Percentiles rank a stretch among this genome's conserved stretches.
phyloP scores from a whole-genome alignment of 2,888 invertebrate species.

The Platycheirus rosarum region DNA sequence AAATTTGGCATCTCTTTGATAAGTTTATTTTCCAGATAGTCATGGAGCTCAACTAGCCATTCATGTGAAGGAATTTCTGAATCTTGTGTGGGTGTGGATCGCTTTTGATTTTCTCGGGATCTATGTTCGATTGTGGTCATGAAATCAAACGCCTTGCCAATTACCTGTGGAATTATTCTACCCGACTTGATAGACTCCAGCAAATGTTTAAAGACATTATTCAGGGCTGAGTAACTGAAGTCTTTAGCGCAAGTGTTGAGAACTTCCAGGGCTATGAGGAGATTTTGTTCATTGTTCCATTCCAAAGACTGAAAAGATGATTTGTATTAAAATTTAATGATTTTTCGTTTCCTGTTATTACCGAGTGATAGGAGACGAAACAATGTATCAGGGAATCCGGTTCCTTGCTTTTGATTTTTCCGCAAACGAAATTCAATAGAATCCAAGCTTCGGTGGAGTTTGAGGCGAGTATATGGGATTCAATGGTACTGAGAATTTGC shows the following conservation, averaged over 20 bases:
- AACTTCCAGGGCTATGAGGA: slow-evolving; percentile 80
- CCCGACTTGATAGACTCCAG: slow-evolving; percentile 78
- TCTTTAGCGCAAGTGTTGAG: slow-evolving; percentile 78
- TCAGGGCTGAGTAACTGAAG: slow-evolving; percentile 80
- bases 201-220: slow-evolving; percentile 79
- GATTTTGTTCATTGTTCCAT: slow-evolving; percentile 81
- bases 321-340: not conserved
- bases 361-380: slow-evolving; percentile 78
- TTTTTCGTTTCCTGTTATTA: slow-evolving; percentile 43
- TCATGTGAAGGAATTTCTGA: slow-evolving; percentile 54
- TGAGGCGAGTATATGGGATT: slow-evolving; percentile 80
- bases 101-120: slow-evolving; percentile 74
- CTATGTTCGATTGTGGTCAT: slow-evolving; percentile 78
- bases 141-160: slow-evolving; percentile 80
- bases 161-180: slow-evolving; percentile 78
- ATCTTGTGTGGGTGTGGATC: slow-evolving; percentile 49
- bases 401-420: slow-evolving; percentile 79
- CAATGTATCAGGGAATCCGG: slow-evolving; percentile 80
- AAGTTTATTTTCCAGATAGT: slow-evolving; percentile 76
- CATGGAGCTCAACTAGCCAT: slow-evolving; percentile 79
- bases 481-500: slow-evolving; percentile 78
- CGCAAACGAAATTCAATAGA: slow-evolving; percentile 80
- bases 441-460: slow-evolving; percentile 82
- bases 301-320: slow-evolving; percentile 63
- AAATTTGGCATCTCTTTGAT: slow-evolving; percentile 77